phyloP scores from a whole-genome alignment of 2,797 vertebrate genomes.

The Sebastes variabilis region DNA sequence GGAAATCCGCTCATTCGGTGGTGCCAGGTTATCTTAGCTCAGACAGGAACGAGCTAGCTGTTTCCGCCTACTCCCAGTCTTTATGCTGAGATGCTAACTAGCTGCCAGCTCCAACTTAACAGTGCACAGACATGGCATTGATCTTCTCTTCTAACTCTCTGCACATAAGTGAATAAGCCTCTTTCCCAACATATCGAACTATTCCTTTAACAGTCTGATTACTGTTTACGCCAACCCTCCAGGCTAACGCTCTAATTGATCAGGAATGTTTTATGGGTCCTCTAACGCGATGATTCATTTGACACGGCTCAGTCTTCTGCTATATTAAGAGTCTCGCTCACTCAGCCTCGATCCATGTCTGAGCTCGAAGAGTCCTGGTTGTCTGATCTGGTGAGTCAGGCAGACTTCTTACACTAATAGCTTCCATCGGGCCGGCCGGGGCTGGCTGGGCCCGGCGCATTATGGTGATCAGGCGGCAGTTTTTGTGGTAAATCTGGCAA shows the following conservation, averaged over 20 bases:
- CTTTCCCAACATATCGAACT: constrained; percentile 7
- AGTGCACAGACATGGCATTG: neutral
- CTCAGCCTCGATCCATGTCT: constrained; percentile 30
- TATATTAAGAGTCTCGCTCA: constrained; percentile 24
- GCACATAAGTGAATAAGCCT: neutral
- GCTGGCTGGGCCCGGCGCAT: constrained; percentile 30
- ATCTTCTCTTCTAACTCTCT: neutral
- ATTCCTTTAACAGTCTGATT: constrained; percentile 12
- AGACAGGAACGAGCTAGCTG: neutral
- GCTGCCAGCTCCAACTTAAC: neutral
- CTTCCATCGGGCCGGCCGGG: constrained; percentile 60
- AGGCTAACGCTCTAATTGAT: constrained; percentile 32
- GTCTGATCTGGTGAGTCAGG: constrained; percentile 62
- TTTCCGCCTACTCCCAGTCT: neutral
- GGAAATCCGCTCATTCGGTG: neutral
- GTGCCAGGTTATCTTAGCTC: neutral
- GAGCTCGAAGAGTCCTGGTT: constrained; percentile 27
- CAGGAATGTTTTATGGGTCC: constrained; percentile 46
- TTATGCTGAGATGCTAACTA: neutral
- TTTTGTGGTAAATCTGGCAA: constrained; percentile 69
- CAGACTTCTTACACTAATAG: constrained; percentile 64
- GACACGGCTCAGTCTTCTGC: constrained; percentile 21
- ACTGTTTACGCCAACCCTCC: constrained; percentile 7
- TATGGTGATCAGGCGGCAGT: constrained; percentile 67
- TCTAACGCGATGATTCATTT: constrained; percentile 49